Evolutionary conservation across 1,140 invertebrate genomes (phyloP).

Genomic region (Drosophila hydei): DNA sequence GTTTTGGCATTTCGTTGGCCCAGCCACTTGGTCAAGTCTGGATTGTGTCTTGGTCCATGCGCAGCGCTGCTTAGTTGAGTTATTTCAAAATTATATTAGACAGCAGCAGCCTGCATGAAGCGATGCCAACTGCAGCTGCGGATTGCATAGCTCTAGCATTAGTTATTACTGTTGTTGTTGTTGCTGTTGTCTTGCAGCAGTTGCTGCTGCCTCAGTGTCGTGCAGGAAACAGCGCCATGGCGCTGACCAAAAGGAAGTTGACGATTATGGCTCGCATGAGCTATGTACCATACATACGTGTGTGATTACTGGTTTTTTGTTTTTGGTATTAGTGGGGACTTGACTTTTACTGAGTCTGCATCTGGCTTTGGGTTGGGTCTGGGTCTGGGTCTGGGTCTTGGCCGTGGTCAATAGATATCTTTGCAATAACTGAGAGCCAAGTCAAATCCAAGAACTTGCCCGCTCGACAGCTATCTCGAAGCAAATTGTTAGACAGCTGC

Average conservation of each 20-base stretch:
- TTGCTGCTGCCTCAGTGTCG: slow-evolving; percentile 49
- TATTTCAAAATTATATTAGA: slow-evolving; percentile 79
- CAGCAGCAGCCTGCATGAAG: slow-evolving; percentile 39
- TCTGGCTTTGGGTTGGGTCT: slow-evolving; percentile 1
- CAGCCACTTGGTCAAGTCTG: slow-evolving; percentile 53
- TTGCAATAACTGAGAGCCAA: slow-evolving; percentile 22
- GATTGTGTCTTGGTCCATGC: slow-evolving; percentile 2
- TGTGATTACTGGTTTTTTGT: slow-evolving; percentile 27
- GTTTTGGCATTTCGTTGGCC: slow-evolving; percentile 70
- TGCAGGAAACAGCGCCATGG: slow-evolving; percentile 71
- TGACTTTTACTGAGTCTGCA: neutral
- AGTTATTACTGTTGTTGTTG: slow-evolving; percentile 27
- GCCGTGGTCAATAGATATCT: slow-evolving; percentile 5
- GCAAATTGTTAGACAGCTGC: slow-evolving; percentile 48
- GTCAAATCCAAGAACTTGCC: slow-evolving; percentile 38
- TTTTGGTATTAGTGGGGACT: slow-evolving; percentile 17
- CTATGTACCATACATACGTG: slow-evolving; percentile 31
- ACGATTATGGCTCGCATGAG: slow-evolving; percentile 64
- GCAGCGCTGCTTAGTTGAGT: slow-evolving; percentile 64
- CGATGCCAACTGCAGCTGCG: slow-evolving; percentile 33
- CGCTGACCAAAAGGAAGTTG: slow-evolving; percentile 75
- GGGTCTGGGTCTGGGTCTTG: slow-evolving; percentile 5
- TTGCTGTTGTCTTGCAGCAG: slow-evolving; percentile 22
- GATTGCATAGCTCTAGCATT: slow-evolving; percentile 33
- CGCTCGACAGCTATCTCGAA: slow-evolving; percentile 45